Evolutionary conservation across 2,888 invertebrate species (phyloP), one percentile per base, ranked within the genome.

Genomic region (Drosophila nigritarsus): DNA sequence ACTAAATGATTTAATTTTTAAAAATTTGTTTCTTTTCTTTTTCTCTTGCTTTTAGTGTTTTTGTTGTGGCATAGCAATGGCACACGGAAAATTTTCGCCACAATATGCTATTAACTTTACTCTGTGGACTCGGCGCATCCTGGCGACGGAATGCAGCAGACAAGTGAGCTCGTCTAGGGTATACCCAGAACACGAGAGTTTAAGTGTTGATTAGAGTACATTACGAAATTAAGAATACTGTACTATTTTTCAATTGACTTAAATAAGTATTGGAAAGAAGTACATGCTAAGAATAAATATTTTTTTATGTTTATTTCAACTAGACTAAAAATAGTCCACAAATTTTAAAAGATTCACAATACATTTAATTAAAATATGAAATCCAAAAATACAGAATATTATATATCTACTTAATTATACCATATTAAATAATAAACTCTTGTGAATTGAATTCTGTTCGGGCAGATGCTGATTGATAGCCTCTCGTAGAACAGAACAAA

Each of bases 1-100:
- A 18, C 67, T 83, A 81, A 90, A 87, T 87, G 84, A 87, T 83
- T 90, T 89, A 74, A 89, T 83, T 90, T 79, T 77, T 78, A 73
- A 73, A 74, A 78, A 77, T 72, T 81, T 74, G 74, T 89, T 80
- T 65, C 55, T 67, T 60, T 72, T 71, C 60, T 60, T 48, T n/a
- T 15, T 64, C n/a, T 30, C 42, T 38, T 48, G 11, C 49, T 18
- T 30, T 56, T 30, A 18, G 13, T 38, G 62, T 40, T 45, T 74
- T 36, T 45, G 30, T 24, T 54, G 27, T 34, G 36, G 24, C 50
- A 55, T 45, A 73, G 82, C 83, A 87, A 80, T 66, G 72, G 80
- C 30, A 30, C 48, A 70, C 58, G 60, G 59, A 42, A 80, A 75
- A 67, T 81, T 40, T 70, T 72, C 67, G 73, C 62, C 55, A 68